These are phyloP conservation scores for Apantesis nais DNA, from an alignment of 2,888 invertebrate genomes.

Conservation along the genomic window DNA sequence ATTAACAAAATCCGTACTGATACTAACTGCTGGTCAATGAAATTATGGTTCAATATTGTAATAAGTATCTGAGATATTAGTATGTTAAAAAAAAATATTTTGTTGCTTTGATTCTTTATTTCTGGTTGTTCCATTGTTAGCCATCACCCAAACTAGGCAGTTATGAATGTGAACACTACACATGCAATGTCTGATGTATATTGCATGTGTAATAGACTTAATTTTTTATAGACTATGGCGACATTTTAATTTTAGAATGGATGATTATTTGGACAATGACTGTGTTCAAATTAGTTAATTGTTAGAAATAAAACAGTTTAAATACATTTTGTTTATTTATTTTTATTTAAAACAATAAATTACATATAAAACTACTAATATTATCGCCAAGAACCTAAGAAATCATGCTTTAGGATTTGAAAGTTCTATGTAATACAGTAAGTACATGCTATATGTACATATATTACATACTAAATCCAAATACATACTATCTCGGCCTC, in stretches of 20 bases:
- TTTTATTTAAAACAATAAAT: not conserved
- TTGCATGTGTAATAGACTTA: not conserved
- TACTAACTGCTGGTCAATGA: not conserved
- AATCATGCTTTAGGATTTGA: slow-evolving; percentile 2
- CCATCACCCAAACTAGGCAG: not conserved
- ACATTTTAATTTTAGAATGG: slow-evolving; percentile 60
- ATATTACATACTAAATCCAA: not conserved
- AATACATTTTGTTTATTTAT: slow-evolving; percentile 22
- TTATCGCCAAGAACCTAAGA: not conserved
- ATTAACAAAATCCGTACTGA: not conserved
- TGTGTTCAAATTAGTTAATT: slow-evolving; percentile 56
- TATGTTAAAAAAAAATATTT: slow-evolving; percentile 21
- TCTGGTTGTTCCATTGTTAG: not conserved
- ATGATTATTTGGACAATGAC: slow-evolving; percentile 52
- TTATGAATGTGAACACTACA: not conserved
- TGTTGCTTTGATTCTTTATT: not conserved
- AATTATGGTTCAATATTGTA: slow-evolving; percentile 44
- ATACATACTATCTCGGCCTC: slow-evolving; percentile 1
- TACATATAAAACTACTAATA: slow-evolving; percentile 11
- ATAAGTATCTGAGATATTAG: slow-evolving; percentile 29
- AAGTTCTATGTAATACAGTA: not conserved
- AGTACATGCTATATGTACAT: not conserved
- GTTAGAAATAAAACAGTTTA: slow-evolving; percentile 68
- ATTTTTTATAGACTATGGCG: not conserved
- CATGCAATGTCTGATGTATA: not conserved